A percentile compares a stretch with the other conserved stretches of the same genome.
These are phyloP conservation scores for Camponotus pennsylvanicus DNA, from an alignment of 1,140 invertebrate genomes.

Conservation along the genomic window DNA sequence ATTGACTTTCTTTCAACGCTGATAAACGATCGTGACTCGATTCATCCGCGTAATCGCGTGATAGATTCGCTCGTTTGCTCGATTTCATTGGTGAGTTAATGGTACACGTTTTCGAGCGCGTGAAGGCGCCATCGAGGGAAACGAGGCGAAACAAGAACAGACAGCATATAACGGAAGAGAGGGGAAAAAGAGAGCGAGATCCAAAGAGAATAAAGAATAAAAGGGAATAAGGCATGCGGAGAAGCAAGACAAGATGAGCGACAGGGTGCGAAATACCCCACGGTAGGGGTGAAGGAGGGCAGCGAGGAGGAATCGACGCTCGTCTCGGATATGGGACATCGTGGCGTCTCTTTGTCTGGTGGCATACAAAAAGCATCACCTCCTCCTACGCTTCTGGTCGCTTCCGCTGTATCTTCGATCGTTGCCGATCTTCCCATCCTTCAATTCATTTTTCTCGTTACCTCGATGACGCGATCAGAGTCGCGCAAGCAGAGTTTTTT, in stretches of 20 bases:
- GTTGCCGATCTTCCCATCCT: neutral
- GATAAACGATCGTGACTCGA: slow-evolving; percentile 14
- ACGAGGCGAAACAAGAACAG: neutral
- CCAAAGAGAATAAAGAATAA: neutral
- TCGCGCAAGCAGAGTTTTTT: neutral
- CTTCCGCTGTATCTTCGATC: neutral
- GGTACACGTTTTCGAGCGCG: neutral
- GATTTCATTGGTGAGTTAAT: slow-evolving; percentile 17
- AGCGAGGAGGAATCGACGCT: slow-evolving; percentile 46
- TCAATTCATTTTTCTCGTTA: neutral
- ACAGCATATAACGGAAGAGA: neutral
- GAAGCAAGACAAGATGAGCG: neutral
- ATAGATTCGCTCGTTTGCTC: neutral
- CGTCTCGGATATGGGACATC: slow-evolving; percentile 76
- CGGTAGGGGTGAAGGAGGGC: neutral
- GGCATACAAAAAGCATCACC: slow-evolving; percentile 76
- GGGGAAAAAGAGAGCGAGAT: neutral
- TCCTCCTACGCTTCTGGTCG: slow-evolving; percentile 10
- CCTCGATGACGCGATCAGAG: neutral
- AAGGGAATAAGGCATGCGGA: too few relatives aligned
- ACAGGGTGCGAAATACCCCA: neutral
- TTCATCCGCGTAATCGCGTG: slow-evolving; percentile 7
- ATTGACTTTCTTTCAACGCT: neutral
- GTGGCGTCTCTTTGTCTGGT: slow-evolving; percentile 79
- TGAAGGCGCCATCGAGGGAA: neutral